Conservation (phyloP, 35 echinoderm and acorn worm species). For the Nesometra sesokonis region DNA sequence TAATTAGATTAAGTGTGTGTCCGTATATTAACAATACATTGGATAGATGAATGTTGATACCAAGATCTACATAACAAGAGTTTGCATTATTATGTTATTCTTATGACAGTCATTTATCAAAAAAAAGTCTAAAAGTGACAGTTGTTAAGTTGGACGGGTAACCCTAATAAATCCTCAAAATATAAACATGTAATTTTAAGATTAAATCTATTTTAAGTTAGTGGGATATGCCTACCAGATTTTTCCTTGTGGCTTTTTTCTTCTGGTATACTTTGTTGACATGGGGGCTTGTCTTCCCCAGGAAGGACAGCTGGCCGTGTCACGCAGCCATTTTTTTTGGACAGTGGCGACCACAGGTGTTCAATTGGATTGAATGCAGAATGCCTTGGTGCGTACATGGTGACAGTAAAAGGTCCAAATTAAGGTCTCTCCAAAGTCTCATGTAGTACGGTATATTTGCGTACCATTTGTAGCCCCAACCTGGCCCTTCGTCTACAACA, state of each 20-base stretch:
- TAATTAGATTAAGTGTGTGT: too few species aligned
- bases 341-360: conserved; percentile 36
- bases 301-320: conserved; percentile 7
- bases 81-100: too few species aligned
- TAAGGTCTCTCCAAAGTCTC: conserved; percentile 4
- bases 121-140: too few species aligned
- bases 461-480: conserved; percentile 23
- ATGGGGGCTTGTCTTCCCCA: conserved; percentile 23
- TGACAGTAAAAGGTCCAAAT: conserved; percentile 37
- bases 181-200: too few species aligned
- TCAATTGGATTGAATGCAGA: conserved; percentile 46
- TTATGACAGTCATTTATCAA: too few species aligned
- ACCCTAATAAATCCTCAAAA: too few species aligned
- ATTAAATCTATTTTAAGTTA: too few species aligned
- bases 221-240: too few species aligned
- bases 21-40: too few species aligned
- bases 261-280: not conserved
- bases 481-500: conserved; percentile 29
- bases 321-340: conserved; percentile 24
- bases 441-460: conserved; percentile 8
- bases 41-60: too few species aligned
- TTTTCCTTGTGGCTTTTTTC: conserved; percentile 2
- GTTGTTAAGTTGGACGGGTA: too few species aligned
- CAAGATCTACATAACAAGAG: too few species aligned
- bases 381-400: conserved; percentile 13